Base-by-base conservation (phyloP, 2,888 invertebrate genomes). In the Troglohyphantes excavatus region DNA sequence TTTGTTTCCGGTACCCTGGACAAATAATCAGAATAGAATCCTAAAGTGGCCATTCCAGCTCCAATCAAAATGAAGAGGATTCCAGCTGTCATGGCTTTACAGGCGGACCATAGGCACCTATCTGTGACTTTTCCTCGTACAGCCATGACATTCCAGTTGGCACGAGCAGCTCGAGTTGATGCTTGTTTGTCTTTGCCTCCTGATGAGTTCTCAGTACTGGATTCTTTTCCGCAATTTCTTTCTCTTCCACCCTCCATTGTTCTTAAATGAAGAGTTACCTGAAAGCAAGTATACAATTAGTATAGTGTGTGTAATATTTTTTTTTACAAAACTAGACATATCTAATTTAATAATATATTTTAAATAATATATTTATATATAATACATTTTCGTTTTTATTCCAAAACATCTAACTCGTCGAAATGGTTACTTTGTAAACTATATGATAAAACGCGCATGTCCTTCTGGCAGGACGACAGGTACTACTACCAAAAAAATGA, bases 31-130 rank as follows among this genome's bases (percentile, higher is more conserved):
- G 91, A 88, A 46, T 92, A 92, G 84, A 91, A 92, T 21, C 93
- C 93, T 33, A 93, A 65, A 6, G 97, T 97, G 63, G 98, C 97
- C 98, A 98, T 98, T 87, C 97, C 96, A 87, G 96, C 96, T 29
- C 98, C 98, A 67, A 98, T 94, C 91, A 97, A 94, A 96, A 98
- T 97, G 91, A 98, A 95, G 91, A 97, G 94, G 91, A 97, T 94
- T 43, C 98, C 98, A 89, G 98, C 95, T 91, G 97, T 96, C 26
- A 98, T 95, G 26, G 98, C 98, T 92, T 97, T 96, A 93, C 98
- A 98, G 39, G 98, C 98, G 93, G 98, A 97, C 98, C 98, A 98
- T 91, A 98, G 95, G 93, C 97, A 98, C 93, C 96, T 95, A 59
- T 97, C 96, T 92, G 97, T 97, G 95, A 97, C 97, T 94, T 97